Percentiles rank a stretch among this genome's conserved stretches.
Evolutionary conservation across 2,113 vertebrate genomes (phyloP).

Genomic region (Podocnemis expansa): DNA sequence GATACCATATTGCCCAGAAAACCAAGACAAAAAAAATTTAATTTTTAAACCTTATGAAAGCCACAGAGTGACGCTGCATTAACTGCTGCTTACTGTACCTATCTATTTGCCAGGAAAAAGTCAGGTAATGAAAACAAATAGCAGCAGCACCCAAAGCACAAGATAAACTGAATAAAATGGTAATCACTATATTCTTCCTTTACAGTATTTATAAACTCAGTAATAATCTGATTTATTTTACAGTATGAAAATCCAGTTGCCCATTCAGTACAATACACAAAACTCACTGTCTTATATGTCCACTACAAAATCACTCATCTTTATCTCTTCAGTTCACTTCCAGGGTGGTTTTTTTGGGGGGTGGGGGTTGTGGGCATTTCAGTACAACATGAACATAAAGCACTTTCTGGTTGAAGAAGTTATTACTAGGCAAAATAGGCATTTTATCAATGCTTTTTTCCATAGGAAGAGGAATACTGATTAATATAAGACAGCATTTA

Average conservation of each 20-base stretch:
- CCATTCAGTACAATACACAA: neutral
- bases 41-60: neutral
- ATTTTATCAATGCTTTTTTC: neutral
- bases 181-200: neutral
- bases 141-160: neutral
- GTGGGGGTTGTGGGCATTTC: neutral
- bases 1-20: neutral
- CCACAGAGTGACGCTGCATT: neutral
- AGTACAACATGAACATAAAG: neutral
- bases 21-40: neutral
- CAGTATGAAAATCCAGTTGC: neutral
- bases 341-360: neutral
- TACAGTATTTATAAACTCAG: neutral
- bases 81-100: neutral
- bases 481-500: neutral
- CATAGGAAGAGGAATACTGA: neutral
- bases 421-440: neutral
- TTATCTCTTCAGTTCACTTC: neutral
- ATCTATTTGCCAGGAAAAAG: neutral
- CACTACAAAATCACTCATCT: neutral
- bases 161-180: neutral
- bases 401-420: neutral
- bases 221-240: neutral
- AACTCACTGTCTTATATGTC: neutral
- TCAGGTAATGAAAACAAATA: neutral